Evolutionary conservation across 2,888 invertebrate species (phyloP).

Genomic region (Yponomeuta cagnagella): DNA sequence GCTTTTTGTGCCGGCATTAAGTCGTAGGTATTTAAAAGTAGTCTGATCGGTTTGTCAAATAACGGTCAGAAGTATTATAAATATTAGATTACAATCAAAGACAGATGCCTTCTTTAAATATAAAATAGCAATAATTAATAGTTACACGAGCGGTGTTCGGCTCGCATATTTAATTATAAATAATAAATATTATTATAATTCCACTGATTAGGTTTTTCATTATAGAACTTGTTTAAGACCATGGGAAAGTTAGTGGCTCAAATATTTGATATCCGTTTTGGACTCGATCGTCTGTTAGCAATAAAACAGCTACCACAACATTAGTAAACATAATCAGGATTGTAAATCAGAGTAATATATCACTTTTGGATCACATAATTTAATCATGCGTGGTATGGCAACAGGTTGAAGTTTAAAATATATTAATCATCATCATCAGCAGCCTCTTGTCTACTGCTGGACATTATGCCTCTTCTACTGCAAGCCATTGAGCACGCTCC

Average conservation of each 20-base stretch:
- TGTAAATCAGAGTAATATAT: not conserved
- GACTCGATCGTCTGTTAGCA: not conserved
- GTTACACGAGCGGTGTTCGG: slow-evolving; percentile 14
- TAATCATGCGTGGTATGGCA: not conserved
- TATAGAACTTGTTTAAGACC: not conserved
- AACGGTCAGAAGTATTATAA: slow-evolving; percentile 10
- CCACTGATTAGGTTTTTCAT: slow-evolving; percentile 5
- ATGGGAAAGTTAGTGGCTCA: not conserved
- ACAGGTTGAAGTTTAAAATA: not conserved
- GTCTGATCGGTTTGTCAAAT: slow-evolving; percentile 12
- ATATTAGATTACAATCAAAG: slow-evolving; percentile 16
- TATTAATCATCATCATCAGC: not conserved
- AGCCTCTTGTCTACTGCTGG: too few relatives aligned
- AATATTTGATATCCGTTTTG: not conserved
- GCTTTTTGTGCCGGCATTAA: not conserved
- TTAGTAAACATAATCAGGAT: not conserved
- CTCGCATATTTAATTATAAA: slow-evolving; percentile 17
- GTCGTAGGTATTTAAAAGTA: slow-evolving; percentile 6
- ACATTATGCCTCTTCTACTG: too few relatives aligned
- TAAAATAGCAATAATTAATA: slow-evolving; percentile 17
- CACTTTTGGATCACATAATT: not conserved
- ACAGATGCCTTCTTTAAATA: not conserved
- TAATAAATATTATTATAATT: slow-evolving; percentile 17
- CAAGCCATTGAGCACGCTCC: too few relatives aligned
- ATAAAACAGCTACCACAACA: not conserved